Evolutionary conservation across 2,888 invertebrate species (phyloP), one percentile per base, ranked within the genome.

Genomic region (Agonopterix subpropinquella): DNA sequence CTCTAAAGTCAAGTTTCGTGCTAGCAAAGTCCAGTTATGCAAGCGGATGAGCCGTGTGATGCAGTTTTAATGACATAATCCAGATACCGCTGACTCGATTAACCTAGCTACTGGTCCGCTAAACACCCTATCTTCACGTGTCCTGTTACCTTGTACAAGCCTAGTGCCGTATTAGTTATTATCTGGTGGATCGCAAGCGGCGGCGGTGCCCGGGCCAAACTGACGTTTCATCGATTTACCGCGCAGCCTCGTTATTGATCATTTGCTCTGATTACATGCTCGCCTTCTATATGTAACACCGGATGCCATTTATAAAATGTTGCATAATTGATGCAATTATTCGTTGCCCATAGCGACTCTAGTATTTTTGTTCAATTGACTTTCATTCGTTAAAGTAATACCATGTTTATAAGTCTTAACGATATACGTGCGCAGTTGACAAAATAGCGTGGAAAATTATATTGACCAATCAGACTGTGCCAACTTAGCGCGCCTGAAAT

Each of bases 61-160:
- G 80, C 79, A 82, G 78, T 78, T 84, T 83, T 86, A 83, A 86
- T 85, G 82, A 78, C 75, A 77, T 82, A 82, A 84, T 84, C 73
- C 73, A 70, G 75, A 78, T 81, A 82, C 77, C 77, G 80, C 77
- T 77, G 77, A 77, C 75, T 83, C 77, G 71, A 83, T 85, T 82
- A 84, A 74, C 73, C 72, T 58, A 59, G 77, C 79, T 79, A 73
- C 73, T 69, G 70, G 64, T 55, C 65, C 59, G 61, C 60, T 77
- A 75, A 77, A 76, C 73, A 74, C 74, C 51, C 76, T 72, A 76
- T 78, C 71, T 76, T 75, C 70, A 70, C 70, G 72, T 64, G 65
- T 64, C 68, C 63, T 61, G 64, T 65, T 65, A 61, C 65, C 58
- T 56, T 61, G 57, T 53, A 56, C 58, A 3, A 54, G 66, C 64